Base-by-base conservation (phyloP, 2,113 vertebrate species). In the Guaruba guarouba region DNA sequence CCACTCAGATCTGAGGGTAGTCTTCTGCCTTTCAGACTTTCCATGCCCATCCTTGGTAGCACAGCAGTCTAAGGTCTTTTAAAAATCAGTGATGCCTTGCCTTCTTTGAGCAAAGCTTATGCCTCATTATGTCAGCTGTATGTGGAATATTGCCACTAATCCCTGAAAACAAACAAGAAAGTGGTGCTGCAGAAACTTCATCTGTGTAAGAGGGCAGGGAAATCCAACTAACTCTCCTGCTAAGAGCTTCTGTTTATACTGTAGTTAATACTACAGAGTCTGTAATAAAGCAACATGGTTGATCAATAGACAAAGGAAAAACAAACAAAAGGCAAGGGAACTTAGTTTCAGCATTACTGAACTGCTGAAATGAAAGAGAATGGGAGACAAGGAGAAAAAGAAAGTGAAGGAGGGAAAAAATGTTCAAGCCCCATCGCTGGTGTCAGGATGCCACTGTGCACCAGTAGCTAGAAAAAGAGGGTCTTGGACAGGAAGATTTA, bases 91-190 rank as follows among this genome's bases (percentile, higher is more conserved):
- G 29, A 18, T 44, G 33, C 25, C 68, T 80, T 84, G 66, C 79
- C 13, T 61, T 76, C 71, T 70, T 35, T 64, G 67, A 77, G 85
- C 2, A 3, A 95, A 92, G 70, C 33, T 79, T 39, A 75, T 86
- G 46, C 89, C 57, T 96, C 91, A 61, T 91, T 95, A 43, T 93
- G 90, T 74, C 92, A 92, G 68, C 61, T 95, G 77, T 81, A 87
- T 95, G 90, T 92, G 91, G 70, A 94, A 95, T 95, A 95, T 63
- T 89, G 78, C 92, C 64, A 69, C 82, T 97, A 94, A 96, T 94
- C 91, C 83, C 75, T 43, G 86, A 96, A 94, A 94, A 90, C 62
- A 96, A 93, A 94, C 90, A 94, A 73, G 86, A 86, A 93, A 76
- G 55, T 48, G 61, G 59, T 44, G 10, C 85, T 94, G 64, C 88